Percentiles rank a stretch among this genome's conserved stretches.
These are phyloP conservation scores for Panthera leo DNA, from an alignment of 2,113 vertebrate species.

Conservation along the genomic window DNA sequence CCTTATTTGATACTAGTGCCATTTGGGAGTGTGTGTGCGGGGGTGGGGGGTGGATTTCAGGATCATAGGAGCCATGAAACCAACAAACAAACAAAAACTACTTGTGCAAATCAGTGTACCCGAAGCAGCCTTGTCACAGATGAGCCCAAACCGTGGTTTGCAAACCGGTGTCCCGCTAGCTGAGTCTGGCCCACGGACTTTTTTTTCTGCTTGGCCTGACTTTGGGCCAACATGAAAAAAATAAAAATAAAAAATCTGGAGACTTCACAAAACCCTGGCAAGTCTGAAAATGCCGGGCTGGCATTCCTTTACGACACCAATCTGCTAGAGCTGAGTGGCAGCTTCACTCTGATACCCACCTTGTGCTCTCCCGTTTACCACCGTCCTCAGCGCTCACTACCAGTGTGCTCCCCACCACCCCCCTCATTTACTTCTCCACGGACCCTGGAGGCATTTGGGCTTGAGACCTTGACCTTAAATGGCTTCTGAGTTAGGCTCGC, in stretches of 20 bases:
- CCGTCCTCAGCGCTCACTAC: not conserved
- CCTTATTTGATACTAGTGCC: not conserved
- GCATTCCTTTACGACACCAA: not conserved
- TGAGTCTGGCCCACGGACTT: not conserved
- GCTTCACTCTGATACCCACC: not conserved
- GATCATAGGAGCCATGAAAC: not conserved
- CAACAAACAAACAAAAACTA: not conserved
- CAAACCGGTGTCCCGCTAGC: not conserved
- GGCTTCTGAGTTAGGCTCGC: not conserved
- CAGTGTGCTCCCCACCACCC: not conserved
- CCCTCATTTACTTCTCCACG: not conserved
- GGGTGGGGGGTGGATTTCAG: not conserved
- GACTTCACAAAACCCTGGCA: not conserved
- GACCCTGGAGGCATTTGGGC: not conserved
- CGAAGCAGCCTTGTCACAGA: not conserved
- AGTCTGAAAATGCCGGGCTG: not conserved
- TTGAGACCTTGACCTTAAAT: not conserved
- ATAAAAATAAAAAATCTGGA: not conserved
- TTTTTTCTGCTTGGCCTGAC: constrained; percentile 17
- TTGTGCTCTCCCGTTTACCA: not conserved
- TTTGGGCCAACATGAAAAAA: not conserved
- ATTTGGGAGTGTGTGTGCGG: not conserved
- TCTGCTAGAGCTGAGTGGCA: not conserved
- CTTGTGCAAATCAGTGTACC: not conserved
- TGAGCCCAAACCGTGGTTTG: not conserved